Conservation (phyloP, 2,797 vertebrate genomes). For the Cossypha caffra region DNA sequence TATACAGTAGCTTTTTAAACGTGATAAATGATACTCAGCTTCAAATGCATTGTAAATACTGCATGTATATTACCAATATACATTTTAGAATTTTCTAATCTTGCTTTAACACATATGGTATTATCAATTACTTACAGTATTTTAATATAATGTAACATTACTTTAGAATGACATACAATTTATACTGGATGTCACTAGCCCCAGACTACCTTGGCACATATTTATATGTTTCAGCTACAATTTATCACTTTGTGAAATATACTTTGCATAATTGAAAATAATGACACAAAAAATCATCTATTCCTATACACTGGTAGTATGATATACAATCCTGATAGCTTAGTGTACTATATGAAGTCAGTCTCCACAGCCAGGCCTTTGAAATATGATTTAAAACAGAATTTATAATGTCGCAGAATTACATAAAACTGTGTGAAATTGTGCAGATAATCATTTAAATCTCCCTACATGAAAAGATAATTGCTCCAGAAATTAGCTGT, state of each 20-base stretch:
- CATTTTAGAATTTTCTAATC: constrained; percentile 15
- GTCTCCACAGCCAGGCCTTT: constrained; percentile 74
- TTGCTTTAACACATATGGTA: neutral
- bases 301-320: neutral
- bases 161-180: constrained; percentile 29
- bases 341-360: constrained; percentile 65
- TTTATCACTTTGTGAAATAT: constrained; percentile 44
- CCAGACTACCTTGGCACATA: neutral
- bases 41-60: neutral
- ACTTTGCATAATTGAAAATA: constrained; percentile 71
- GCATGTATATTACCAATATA: neutral
- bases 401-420: constrained; percentile 88
- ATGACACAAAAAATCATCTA: constrained; percentile 54
- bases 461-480: constrained; percentile 99
- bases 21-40: neutral
- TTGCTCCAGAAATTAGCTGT: constrained; percentile 99
- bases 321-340: constrained; percentile 49
- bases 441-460: constrained; percentile 99
- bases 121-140: constrained; percentile 18
- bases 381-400: constrained; percentile 89
- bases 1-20: neutral
- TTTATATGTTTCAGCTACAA: constrained; percentile 27
- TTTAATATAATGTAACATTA: constrained; percentile 25
- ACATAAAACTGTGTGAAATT: constrained; percentile 98
- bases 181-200: neutral